phyloP scores from a whole-genome alignment of 2,113 vertebrate species.

The Myotis davidii region DNA sequence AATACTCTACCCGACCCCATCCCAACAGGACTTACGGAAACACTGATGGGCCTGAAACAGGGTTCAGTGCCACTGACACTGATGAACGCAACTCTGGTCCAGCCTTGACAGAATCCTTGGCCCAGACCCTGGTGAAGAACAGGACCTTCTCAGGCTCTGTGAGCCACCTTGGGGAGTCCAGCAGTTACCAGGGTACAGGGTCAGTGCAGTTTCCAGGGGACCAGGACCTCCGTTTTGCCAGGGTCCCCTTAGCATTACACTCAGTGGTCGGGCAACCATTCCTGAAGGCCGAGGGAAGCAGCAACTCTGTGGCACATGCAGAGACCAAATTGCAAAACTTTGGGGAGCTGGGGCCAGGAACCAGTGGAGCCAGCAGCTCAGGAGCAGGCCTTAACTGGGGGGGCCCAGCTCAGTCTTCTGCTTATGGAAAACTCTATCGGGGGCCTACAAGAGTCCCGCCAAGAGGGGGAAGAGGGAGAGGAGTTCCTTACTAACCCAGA shows the following conservation, averaged over 20 bases:
- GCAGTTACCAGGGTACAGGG: slow-evolving; percentile 88
- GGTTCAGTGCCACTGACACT: slow-evolving; percentile 81
- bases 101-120: slow-evolving; percentile 84
- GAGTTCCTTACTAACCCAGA: slow-evolving; percentile 86
- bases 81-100: slow-evolving; percentile 85
- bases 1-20: slow-evolving; percentile 81
- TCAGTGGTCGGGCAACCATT: slow-evolving; percentile 84
- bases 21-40: slow-evolving; percentile 86
- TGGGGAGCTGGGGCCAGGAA: slow-evolving; percentile 81
- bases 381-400: slow-evolving; percentile 84
- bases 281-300: slow-evolving; percentile 87
- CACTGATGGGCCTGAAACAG: slow-evolving; percentile 83
- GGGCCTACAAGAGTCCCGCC: slow-evolving; percentile 84
- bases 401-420: slow-evolving; percentile 80
- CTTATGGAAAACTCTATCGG: slow-evolving; percentile 85
- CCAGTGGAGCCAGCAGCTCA: slow-evolving; percentile 80
- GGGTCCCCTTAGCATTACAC: slow-evolving; percentile 82
- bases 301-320: slow-evolving; percentile 83
- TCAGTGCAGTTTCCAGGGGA: slow-evolving; percentile 94
- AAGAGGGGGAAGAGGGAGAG: slow-evolving; percentile 87
- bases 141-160: slow-evolving; percentile 89
- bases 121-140: slow-evolving; percentile 87
- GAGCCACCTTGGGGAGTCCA: slow-evolving; percentile 88
- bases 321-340: slow-evolving; percentile 86
- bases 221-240: slow-evolving; percentile 96